Base-by-base conservation (phyloP, 2,888 invertebrate species). In the Acanthosepion lycidas region DNA sequence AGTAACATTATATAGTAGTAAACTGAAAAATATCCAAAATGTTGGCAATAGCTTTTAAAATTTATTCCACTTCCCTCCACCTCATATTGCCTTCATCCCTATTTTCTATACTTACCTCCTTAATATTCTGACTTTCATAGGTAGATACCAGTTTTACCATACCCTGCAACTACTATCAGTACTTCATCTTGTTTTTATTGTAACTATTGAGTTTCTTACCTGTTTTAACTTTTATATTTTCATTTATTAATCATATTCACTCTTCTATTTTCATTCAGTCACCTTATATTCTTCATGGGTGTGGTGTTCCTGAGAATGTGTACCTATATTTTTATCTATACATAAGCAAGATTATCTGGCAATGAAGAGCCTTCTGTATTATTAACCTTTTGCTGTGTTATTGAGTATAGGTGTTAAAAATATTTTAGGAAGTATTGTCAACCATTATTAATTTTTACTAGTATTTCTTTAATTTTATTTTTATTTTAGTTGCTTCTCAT, bases 1-100 rank as follows among this genome's bases (percentile, higher is more conserved):
- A 12, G 33, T 78, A 78, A 78, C 78, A 59, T 23, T 23, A 59
- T 6, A 78, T 2, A 78, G 78, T 78, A 78, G n/a, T 12, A 78
- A n/a, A n/a, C 33, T 78, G 78, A 78, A 78, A 78, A n/a, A 78
- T 33, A 78, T 78, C 78, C 78, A 78, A 78, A 78, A 78, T 78
- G 8, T 78, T 33, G 5, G n/a, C 78, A 78, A 33, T 78, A 33
- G 78, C n/a, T 78, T 78, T 78, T n/a, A 33, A 33, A 78, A 78
- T 15, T n/a, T 78, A 33, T n/a, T 78, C 33, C 78, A 12, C n/a
- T 33, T 1, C 78, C 78, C 78, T 5, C 18, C 78, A n/a, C 28
- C 6, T 8, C 12, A 9, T 78, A 2, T 15, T 78, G 78, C n/a
- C 78, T 78, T 78, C n/a, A 78, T 33, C n/a, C 78, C n/a, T 23